Percentiles rank a stretch among this genome's conserved stretches.
These are phyloP conservation scores for Amyelois transitella DNA, from an alignment of 1,140 invertebrate genomes.

Conservation along the genomic window DNA sequence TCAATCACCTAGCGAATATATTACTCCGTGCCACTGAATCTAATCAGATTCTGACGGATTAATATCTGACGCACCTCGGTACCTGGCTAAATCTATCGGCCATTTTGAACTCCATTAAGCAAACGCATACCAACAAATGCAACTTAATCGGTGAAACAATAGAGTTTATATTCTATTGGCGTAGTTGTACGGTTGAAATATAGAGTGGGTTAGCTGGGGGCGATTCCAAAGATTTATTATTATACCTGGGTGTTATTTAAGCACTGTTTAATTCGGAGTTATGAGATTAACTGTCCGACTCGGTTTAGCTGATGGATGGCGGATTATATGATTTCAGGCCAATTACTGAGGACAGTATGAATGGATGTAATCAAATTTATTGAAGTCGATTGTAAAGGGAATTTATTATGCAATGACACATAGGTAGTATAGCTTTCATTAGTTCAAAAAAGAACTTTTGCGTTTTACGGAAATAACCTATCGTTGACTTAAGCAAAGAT, in stretches of 20 bases:
- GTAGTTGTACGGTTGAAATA: slow-evolving; percentile 23
- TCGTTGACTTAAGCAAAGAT: no score
- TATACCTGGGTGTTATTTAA: slow-evolving; percentile 54
- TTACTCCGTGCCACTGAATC: slow-evolving; percentile 69
- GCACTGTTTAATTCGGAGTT: slow-evolving; percentile 53
- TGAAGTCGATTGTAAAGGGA: background rate
- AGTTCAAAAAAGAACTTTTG: no score
- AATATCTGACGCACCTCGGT: slow-evolving; percentile 51
- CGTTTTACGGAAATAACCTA: no score
- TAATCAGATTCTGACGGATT: slow-evolving; percentile 70
- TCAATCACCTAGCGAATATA: slow-evolving; percentile 61
- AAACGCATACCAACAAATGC: slow-evolving; percentile 17
- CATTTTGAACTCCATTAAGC: slow-evolving; percentile 48
- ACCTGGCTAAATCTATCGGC: slow-evolving; percentile 46
- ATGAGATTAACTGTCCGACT: slow-evolving; percentile 34
- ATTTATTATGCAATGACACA: slow-evolving; percentile 21
- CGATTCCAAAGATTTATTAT: slow-evolving; percentile 56
- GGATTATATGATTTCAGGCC: background rate
- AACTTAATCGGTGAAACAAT: slow-evolving; percentile 12
- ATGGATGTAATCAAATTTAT: background rate
- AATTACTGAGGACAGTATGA: background rate
- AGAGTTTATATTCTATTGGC: slow-evolving; percentile 18
- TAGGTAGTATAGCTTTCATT: no score
- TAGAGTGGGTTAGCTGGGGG: slow-evolving; percentile 43
- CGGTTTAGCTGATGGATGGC: slow-evolving; percentile 28